Evolutionary conservation across 2,797 vertebrate genomes (phyloP).

Genomic region (Girardinus metallicus): DNA sequence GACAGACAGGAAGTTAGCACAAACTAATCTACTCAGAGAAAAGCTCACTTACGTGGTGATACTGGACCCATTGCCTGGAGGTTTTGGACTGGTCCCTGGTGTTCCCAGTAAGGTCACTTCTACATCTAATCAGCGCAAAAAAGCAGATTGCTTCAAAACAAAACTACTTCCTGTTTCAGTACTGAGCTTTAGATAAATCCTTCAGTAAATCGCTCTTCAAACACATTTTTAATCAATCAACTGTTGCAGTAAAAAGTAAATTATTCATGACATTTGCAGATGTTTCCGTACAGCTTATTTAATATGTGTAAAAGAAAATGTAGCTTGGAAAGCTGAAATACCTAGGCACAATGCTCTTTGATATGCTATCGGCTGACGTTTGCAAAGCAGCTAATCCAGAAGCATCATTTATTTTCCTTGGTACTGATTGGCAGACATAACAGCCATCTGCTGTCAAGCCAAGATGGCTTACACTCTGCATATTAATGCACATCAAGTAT

Average conservation of each 20-base stretch:
- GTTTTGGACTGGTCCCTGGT: constrained; percentile 5
- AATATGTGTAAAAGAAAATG: not conserved
- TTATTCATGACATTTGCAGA: not conserved
- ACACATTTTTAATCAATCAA: not conserved
- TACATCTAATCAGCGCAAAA: not conserved
- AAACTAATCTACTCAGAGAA: not conserved
- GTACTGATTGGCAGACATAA: too few relatives aligned
- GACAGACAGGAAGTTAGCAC: not conserved
- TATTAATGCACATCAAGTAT: too few relatives aligned
- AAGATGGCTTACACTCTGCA: too few relatives aligned
- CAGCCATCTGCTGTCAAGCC: too few relatives aligned
- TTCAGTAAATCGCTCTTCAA: not conserved
- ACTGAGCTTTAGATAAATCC: not conserved
- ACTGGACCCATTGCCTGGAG: constrained; percentile 21
- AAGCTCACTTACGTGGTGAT: constrained; percentile 50
- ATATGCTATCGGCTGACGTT: not conserved
- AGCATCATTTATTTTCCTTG: not conserved
- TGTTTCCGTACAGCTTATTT: not conserved
- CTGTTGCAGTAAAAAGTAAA: not conserved
- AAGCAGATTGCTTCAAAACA: not conserved
- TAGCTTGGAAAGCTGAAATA: not conserved
- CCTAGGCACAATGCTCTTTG: not conserved
- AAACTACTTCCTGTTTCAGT: not conserved
- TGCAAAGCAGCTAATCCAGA: not conserved
- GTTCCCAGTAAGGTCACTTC: not conserved